phyloP scores from a whole-genome alignment of 23 tunicate genomes.

The Botrylloides violaceus region DNA sequence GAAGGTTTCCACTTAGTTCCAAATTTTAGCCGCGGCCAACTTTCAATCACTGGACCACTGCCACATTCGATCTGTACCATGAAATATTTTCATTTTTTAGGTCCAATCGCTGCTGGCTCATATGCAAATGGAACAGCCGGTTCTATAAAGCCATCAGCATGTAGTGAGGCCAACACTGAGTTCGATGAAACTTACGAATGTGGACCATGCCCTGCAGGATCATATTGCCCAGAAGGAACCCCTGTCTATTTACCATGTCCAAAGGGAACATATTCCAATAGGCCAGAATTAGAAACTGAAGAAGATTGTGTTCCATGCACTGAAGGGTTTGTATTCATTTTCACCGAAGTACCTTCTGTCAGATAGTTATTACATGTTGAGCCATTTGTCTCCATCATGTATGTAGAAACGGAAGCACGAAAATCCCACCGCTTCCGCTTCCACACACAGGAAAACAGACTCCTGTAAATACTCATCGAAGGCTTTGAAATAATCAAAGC shows the following conservation, averaged over 20 bases:
- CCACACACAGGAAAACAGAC: no score
- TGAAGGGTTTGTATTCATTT: constrained; percentile 32
- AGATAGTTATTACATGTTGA: no score
- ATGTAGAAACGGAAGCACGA: no score
- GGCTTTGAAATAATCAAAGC: no score
- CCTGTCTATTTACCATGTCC: constrained; percentile 37
- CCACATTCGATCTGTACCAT: no score
- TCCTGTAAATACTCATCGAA: no score
- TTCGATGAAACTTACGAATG: constrained; percentile 35
- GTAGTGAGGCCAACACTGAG: not conserved
- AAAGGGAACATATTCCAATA: constrained; percentile 40
- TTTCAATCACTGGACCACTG: no score
- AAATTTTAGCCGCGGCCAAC: no score
- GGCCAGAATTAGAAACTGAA: not conserved
- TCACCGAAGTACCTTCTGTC: not conserved
- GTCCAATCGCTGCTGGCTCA: constrained; percentile 31
- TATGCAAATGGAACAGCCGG: constrained; percentile 64
- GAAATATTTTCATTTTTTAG: no score
- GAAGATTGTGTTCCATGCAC: constrained; percentile 43
- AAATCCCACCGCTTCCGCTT: no score
- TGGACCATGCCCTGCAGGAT: constrained; percentile 69
- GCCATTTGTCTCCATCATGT: no score
- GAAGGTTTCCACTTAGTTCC: no score
- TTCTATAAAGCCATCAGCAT: constrained; percentile 14
- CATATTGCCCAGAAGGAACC: constrained; percentile 55